Evolutionary conservation across 1,140 invertebrate species (phyloP).

Genomic region (Physella acuta): DNA sequence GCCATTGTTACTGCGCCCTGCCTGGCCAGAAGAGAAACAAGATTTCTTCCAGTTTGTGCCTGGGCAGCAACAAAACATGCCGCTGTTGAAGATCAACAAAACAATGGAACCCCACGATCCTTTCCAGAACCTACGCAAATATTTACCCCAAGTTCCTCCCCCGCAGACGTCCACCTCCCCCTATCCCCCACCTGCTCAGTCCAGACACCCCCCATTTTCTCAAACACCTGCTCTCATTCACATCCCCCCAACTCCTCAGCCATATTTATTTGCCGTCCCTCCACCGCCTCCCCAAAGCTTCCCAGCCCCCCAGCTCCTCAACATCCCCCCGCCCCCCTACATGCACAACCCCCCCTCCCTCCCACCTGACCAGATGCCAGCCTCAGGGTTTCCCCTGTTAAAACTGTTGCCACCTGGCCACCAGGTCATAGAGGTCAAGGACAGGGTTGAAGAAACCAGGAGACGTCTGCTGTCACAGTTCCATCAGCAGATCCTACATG

Average conservation of each 20-base stretch:
- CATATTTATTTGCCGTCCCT: background rate
- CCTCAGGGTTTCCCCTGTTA: conserved; percentile 27
- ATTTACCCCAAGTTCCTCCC: conserved; percentile 7
- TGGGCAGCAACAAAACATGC: conserved; percentile 28
- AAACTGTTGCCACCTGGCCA: conserved; percentile 12
- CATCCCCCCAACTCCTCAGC: background rate
- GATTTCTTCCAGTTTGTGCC: background rate
- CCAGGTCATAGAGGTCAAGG: background rate
- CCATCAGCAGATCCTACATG: conserved; percentile 15
- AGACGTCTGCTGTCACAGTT: conserved; percentile 1
- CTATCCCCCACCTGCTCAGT: background rate
- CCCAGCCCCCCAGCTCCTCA: background rate
- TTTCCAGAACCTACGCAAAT: conserved; percentile 14
- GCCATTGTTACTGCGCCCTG: conserved; percentile 16
- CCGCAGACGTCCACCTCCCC: background rate
- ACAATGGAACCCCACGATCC: conserved; percentile 16
- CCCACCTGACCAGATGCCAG: conserved; percentile 22
- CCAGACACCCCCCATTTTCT: background rate
- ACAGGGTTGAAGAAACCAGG: conserved; percentile 13
- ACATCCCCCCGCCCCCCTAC: conserved; percentile 19
- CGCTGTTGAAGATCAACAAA: conserved; percentile 38
- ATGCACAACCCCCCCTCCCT: conserved; percentile 1
- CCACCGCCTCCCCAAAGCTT: background rate
- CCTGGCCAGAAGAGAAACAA: conserved; percentile 1
- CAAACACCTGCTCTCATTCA: background rate